Base-by-base conservation (phyloP, 1,140 invertebrate genomes). In the Lucilia sericata region DNA sequence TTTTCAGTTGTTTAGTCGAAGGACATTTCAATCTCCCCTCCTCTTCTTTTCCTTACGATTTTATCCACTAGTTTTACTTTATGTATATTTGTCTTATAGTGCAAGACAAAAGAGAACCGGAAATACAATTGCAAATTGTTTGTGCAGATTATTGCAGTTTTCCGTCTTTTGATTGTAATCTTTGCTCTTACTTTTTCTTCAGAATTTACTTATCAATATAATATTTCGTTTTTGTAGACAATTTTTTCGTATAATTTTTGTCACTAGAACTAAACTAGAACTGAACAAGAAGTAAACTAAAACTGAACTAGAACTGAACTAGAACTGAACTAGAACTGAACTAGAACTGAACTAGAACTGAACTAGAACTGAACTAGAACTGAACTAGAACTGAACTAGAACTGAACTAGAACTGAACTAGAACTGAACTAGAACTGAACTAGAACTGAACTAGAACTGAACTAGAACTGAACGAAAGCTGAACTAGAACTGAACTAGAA, bases 81-180 rank as follows among this genome's bases (percentile, higher is more conserved):
- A 30, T 30, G 25, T 3, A 30, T 30, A 30, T 30, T 30, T 30
- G 25, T 30, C 25, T 30, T n/a, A 30, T 30, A 30, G 25, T 2
- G 14, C 14, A 60, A 60, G 17, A 60, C n/a, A 70, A 21, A 70
- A 7, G 65, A 25, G 14, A 60, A 14, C 7, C 13, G 55, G 55
- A 60, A 60, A 60, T 60, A n/a, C 55, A 21, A 70, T 70, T 70
- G 55, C 65, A 70, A 30, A 80, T 76, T 80, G 76, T 80, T 80
- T 80, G 65, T 80, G n/a, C 19, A n/a, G 75, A 42, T 78, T 34
- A 49, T 80, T 70, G 17, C n/a, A 70, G 65, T 10, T 80, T 80
- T 80, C 76, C 76, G 76, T 42, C 76, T 80, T 80, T 80, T 80
- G 47, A 49, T 80, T 80, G 76, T 25, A 49, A 70, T 51, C 76